Evolutionary conservation across 2,113 vertebrate species (phyloP).

Genomic region (Benitochromis conjunctus): DNA sequence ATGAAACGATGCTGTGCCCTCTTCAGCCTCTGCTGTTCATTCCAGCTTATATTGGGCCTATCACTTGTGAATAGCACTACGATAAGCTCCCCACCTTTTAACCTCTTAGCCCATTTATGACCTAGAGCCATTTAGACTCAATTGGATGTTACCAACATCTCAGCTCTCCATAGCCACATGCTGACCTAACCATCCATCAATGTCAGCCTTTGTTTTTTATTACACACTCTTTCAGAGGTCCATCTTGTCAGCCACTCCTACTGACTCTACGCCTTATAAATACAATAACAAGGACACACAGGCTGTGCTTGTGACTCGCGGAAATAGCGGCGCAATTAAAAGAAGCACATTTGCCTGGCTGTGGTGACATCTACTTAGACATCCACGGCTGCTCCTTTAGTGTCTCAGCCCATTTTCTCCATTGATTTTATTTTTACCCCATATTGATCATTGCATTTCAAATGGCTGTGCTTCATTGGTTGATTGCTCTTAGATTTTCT

Average conservation of each 20-base stretch:
- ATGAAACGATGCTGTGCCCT: background rate
- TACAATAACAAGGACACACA: constrained; percentile 61
- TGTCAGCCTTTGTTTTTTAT: constrained; percentile 61
- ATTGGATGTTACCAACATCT: constrained; percentile 71
- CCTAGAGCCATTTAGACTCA: constrained; percentile 67
- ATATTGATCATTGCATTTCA: constrained; percentile 29
- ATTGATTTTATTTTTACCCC: constrained; percentile 30
- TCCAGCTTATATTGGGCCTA: constrained; percentile 48
- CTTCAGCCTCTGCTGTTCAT: constrained; percentile 1
- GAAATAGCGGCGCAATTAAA: constrained; percentile 43
- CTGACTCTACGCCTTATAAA: constrained; percentile 51
- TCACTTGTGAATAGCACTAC: constrained; percentile 41
- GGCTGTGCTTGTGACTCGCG: constrained; percentile 26
- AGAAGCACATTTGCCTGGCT: constrained; percentile 21
- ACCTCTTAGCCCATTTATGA: constrained; percentile 71
- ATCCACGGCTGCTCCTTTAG: background rate
- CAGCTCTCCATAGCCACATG: constrained; percentile 46
- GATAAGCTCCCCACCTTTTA: constrained; percentile 57
- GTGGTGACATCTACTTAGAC: constrained; percentile 45
- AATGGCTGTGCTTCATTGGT: background rate
- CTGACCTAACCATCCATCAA: constrained; percentile 67
- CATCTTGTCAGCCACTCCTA: constrained; percentile 53
- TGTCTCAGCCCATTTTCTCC: constrained; percentile 23
- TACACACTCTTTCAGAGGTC: constrained; percentile 54
- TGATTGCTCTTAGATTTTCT: constrained; percentile 3